Evolutionary conservation across 2,888 invertebrate genomes (phyloP), one percentile per base, ranked within the genome.

Genomic region (Ommatoiulus sabulosus): DNA sequence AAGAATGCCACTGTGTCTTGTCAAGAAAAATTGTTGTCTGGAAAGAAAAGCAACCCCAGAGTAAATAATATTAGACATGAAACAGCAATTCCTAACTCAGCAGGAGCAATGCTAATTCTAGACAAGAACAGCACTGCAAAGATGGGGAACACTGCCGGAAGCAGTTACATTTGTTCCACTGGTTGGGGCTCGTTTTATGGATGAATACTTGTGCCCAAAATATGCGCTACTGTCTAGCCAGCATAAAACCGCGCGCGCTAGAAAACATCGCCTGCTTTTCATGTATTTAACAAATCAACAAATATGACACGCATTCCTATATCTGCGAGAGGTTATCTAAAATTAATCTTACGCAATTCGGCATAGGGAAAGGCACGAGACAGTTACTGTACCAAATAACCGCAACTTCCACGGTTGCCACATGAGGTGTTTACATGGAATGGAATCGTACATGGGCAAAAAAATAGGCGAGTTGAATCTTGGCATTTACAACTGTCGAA

Each of bases 11-110:
- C 35, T 35, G 80, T 80, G 35, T 80, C 80, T 80, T 80, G 80
- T 80, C 80, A 80, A 80, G 80, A 80, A 35, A 80, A 80, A 80
- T 80, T 35, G 80, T 80, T 80, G 80, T 80, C 35, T 80, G 80
- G 80, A 35, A 80, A 80, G 35, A 35, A 24, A 80, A 72, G 35
- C 80, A 80, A 80, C 35, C 35, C 35, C 24, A 80, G 80, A 35
- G 35, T 80, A 43, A 80, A 80, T 35, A 80, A 80, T 80, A 80
- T 80, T 24, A 35, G 80, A 80, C 80, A 80, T 24, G 80, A 80
- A 80, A 24, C 80, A 35, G 35, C 80, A 35, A 80, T 80, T 80
- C 80, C 80, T 80, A 43, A 80, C 24, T 15, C 80, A 80, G 80
- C 80, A 80, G 80, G 80, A 80, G 80, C 24, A 15, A 80, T 80